These are phyloP conservation scores for Rhopalosiphum nymphaeae DNA, from an alignment of 2,888 invertebrate genomes.

Conservation along the genomic window DNA sequence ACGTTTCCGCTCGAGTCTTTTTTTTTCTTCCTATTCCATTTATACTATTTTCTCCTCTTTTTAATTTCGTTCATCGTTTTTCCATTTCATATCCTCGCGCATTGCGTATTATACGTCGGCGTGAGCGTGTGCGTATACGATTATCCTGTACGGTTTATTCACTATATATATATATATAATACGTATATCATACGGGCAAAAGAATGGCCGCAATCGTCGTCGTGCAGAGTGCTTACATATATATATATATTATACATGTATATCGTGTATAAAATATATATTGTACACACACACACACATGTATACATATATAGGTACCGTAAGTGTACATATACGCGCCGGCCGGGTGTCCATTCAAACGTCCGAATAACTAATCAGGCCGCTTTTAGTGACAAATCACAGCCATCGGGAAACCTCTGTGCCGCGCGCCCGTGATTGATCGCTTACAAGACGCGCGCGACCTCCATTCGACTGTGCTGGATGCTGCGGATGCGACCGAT, in stretches of 20 bases:
- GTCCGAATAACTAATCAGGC: conserved; percentile 65
- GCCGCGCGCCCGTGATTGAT: conserved; percentile 57
- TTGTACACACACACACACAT: background rate
- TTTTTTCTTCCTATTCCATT: background rate
- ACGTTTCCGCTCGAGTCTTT: background rate
- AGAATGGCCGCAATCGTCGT: conserved; percentile 22
- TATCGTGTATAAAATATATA: background rate
- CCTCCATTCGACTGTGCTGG: conserved; percentile 49
- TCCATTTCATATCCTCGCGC: background rate
- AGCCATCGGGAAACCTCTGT: conserved; percentile 46
- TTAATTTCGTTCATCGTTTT: background rate
- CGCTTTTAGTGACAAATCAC: conserved; percentile 65
- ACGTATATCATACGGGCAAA: background rate
- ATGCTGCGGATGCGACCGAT: background rate
- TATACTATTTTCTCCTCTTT: no score
- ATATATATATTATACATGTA: background rate
- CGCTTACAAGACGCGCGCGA: conserved; percentile 57
- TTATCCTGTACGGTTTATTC: background rate
- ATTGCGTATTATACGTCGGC: background rate
- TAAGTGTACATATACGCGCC: background rate
- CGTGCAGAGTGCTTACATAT: background rate
- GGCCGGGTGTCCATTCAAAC: conserved; percentile 65
- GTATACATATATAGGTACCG: no score
- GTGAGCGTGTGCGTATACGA: background rate
- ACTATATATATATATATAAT: background rate